Percentiles rank a stretch among this genome's conserved stretches.
Conservation (phyloP, 2,888 invertebrate genomes). For the Metallyticus violacea region DNA sequence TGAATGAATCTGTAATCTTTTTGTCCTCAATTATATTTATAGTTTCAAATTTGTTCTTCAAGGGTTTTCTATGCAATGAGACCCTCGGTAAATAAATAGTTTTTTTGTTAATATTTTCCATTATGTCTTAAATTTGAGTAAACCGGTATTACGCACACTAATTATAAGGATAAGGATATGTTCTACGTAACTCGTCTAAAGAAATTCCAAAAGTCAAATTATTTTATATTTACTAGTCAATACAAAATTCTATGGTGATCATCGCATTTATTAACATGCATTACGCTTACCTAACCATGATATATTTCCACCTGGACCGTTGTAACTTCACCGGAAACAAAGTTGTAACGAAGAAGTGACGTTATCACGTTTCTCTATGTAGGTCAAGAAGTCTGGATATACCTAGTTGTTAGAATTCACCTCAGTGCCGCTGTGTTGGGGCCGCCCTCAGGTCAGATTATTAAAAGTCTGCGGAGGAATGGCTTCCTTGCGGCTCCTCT, state of each 20-base stretch:
- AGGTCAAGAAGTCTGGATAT: neutral
- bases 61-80: too few relatives aligned
- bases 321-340: neutral
- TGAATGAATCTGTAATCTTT: too few relatives aligned
- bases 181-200: too few relatives aligned
- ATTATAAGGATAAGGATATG: too few relatives aligned
- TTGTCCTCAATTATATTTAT: too few relatives aligned
- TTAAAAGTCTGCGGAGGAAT: conserved; percentile 22
- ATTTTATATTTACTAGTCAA: too few relatives aligned
- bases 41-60: too few relatives aligned
- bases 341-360: neutral
- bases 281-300: neutral
- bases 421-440: conserved; percentile 9
- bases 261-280: neutral
- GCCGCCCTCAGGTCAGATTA: conserved; percentile 9
- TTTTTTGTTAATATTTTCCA: too few relatives aligned
- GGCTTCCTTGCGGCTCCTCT: neutral
- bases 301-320: neutral
- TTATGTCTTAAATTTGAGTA: too few relatives aligned
- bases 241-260: neutral
- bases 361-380: neutral
- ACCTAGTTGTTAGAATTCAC: conserved; percentile 2
- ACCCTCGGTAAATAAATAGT: too few relatives aligned
- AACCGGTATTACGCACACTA: too few relatives aligned
- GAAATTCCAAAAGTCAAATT: too few relatives aligned